A percentile compares a stretch with the other conserved stretches of the same genome.
phyloP scores from a whole-genome alignment of 2,113 vertebrate species.

The Entosphenus tridentatus region DNA sequence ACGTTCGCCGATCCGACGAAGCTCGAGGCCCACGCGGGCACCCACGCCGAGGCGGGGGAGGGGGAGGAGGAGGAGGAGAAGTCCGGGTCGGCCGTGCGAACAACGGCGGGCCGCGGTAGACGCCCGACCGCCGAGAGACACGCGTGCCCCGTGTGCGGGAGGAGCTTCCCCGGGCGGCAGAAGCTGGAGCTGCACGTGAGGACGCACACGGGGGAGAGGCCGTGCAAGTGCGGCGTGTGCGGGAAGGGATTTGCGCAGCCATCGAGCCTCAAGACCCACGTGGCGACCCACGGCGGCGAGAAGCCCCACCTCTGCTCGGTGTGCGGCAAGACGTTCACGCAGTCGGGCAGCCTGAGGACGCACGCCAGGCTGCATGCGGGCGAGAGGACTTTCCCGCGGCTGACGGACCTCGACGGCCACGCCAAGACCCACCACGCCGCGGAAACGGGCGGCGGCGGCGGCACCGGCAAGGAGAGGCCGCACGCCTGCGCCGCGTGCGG shows the following conservation, averaged over 20 bases:
- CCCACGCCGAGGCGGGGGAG: neutral
- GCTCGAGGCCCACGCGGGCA: too few species aligned
- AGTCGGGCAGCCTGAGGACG: neutral
- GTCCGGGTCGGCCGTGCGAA: too few species aligned
- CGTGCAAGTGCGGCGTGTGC: neutral
- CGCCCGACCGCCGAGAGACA: too few species aligned
- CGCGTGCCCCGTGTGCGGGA: neutral
- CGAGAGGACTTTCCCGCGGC: neutral
- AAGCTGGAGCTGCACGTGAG: neutral
- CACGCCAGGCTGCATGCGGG: neutral
- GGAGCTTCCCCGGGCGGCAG: neutral
- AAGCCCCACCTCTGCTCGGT: neutral
- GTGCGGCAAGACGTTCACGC: neutral
- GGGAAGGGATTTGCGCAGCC: neutral
- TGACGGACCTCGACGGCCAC: too few species aligned
- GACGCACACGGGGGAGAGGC: neutral
- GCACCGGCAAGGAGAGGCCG: neutral
- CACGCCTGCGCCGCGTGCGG: neutral
- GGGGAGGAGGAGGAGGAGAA: too few species aligned
- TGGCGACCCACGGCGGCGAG: neutral
- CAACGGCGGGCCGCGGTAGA: too few species aligned
- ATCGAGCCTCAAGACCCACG: neutral
- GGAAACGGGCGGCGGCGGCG: too few species aligned
- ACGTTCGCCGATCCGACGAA: neutral
- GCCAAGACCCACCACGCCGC: too few species aligned